Evolutionary conservation across 92 coral and sea anemone species (phyloP), one percentile per base, ranked within the genome.

Genomic region (Hydrozoanthus gracilis): DNA sequence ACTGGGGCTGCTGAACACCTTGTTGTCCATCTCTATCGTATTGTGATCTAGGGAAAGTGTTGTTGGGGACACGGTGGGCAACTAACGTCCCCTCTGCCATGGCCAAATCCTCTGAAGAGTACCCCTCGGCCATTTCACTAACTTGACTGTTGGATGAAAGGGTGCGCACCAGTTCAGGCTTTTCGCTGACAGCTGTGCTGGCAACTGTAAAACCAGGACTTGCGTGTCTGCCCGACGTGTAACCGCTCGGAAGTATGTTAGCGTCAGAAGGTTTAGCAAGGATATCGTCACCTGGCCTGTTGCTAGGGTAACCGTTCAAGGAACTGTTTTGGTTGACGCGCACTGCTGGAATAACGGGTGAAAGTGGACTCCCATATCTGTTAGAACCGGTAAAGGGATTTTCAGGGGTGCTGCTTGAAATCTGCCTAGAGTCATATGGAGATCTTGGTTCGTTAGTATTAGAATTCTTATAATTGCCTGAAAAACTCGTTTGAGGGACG

Each of bases 171-270:
- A 62, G 50, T 8, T 47, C 74, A 9, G 73, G 74, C 20, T 80
- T 80, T 17, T 80, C 74, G 10, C 47, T 67, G 46, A 80, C 85
- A 15, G 85, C 85, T 3, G 85, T 80, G 18, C 85, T 80, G 48
- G 85, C 56, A 3, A 80, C 85, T 5, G 85, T 80, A 67, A 80
- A 80, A 8, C 73, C 85, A 5, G 85, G 73, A 66, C 73, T 80
- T 12, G 73, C 73, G 39, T 67, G 85, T 12, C 73, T 56, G 4
- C 85, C 74, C 17, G 85, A 80, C 15, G 85, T 20, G 46, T 80
- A 80, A 11, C 73, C 85, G 9, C 58, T 47, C 17, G 85, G 85
- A 4, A 50, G 75, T 18, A 80, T 46, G 17, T 65, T 46, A 27
- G 46, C 46, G 48, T 80, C 85, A 17, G 45, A 14, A 17, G 60